Percentiles rank a stretch among this genome's conserved stretches.
These are phyloP conservation scores for Leucozona laternaria DNA, from an alignment of 2,888 invertebrate species.

Conservation along the genomic window DNA sequence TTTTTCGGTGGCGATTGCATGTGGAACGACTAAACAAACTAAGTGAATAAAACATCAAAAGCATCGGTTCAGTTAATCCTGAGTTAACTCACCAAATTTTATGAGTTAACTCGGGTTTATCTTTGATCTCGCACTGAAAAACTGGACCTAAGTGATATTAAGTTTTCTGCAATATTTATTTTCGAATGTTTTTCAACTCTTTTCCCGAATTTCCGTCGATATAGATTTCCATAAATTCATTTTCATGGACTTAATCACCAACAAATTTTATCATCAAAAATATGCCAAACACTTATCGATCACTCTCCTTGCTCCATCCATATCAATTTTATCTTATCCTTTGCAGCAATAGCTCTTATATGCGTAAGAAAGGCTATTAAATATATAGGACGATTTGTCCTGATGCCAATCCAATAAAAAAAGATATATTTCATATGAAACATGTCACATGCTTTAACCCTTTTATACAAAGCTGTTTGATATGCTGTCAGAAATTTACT, in stretches of 20 bases:
- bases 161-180: not conserved
- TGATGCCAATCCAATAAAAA: slow-evolving; percentile 23
- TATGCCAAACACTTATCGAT: slow-evolving; percentile 3
- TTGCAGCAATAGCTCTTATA: slow-evolving; percentile 14
- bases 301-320: not conserved
- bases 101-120: too few relatives aligned
- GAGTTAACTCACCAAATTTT: too few relatives aligned
- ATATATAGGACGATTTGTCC: slow-evolving; percentile 7
- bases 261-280: not conserved
- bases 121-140: too few relatives aligned
- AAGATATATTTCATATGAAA: not conserved
- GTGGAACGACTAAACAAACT: too few relatives aligned
- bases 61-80: too few relatives aligned
- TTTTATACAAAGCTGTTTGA: slow-evolving; percentile 17
- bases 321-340: slow-evolving; percentile 9
- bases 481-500: slow-evolving; percentile 1
- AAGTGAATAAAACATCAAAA: too few relatives aligned
- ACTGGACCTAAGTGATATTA: too few relatives aligned
- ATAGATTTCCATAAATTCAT: not conserved
- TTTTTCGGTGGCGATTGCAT: too few relatives aligned
- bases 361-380: slow-evolving; percentile 2
- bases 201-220: not conserved
- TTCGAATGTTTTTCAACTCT: not conserved
- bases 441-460: slow-evolving; percentile 12
- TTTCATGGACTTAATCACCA: slow-evolving; percentile 3